Conservation (phyloP, 1,140 invertebrate species). For the Pseudomyrmex dendroicus region DNA sequence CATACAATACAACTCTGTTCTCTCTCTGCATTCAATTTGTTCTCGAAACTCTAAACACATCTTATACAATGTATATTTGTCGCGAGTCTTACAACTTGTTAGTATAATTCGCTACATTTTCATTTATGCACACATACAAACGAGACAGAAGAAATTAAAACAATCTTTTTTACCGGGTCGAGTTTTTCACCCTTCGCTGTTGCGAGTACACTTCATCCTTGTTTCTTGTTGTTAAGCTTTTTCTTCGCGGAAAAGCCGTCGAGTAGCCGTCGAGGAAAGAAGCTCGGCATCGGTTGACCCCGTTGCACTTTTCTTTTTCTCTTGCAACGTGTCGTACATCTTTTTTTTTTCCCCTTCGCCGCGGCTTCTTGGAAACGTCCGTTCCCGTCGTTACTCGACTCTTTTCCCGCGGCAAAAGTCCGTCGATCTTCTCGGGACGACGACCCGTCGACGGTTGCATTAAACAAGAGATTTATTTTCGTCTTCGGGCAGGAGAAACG, state of each 20-base stretch:
- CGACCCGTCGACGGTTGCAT: conserved; percentile 65
- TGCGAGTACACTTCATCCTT: not conserved
- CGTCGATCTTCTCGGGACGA: conserved; percentile 52
- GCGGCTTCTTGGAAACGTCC: conserved; percentile 14
- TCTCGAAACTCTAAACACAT: not conserved
- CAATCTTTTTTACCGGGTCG: no score
- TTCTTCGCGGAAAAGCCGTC: conserved; percentile 5
- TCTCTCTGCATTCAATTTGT: not conserved
- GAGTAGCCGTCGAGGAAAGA: not conserved
- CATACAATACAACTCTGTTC: not conserved
- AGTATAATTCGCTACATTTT: conserved; percentile 2
- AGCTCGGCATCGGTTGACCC: conserved; percentile 51
- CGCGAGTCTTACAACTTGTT: not conserved
- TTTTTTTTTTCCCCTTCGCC: conserved; percentile 30
- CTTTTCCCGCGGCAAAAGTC: conserved; percentile 45
- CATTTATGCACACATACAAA: conserved; percentile 21
- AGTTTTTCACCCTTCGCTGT: not conserved
- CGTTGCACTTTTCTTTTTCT: conserved; percentile 59
- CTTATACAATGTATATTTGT: no score
- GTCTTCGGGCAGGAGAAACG: not conserved
- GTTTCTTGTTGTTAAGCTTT: conserved; percentile 20
- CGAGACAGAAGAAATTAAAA: conserved; percentile 38
- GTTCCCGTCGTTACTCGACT: conserved; percentile 32
- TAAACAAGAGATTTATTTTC: conserved; percentile 66
- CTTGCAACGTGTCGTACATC: conserved; percentile 52